These are phyloP conservation scores for Matsumurasca onukii DNA, from an alignment of 1,140 invertebrate genomes.

Conservation along the genomic window DNA sequence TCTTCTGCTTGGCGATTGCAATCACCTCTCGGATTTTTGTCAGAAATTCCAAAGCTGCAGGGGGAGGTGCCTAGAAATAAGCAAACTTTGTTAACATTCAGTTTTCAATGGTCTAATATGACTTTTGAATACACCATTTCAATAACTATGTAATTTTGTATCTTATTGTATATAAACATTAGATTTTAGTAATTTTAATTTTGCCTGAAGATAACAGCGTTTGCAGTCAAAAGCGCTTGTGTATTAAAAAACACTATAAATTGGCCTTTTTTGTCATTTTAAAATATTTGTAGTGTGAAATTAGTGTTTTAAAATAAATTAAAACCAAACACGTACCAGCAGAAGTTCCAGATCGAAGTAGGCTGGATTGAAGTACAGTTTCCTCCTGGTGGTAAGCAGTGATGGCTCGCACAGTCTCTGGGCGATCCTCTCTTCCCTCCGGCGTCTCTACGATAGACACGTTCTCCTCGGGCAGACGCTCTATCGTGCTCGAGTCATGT, in stretches of 20 bases:
- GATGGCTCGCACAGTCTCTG: constrained; percentile 62
- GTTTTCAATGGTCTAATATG: no score
- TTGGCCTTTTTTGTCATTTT: no score
- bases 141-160: no score
- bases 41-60: constrained; percentile 82
- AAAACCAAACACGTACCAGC: constrained; percentile 72
- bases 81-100: no score
- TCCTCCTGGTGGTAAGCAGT: constrained; percentile 65
- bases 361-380: constrained; percentile 84
- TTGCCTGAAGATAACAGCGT: no score
- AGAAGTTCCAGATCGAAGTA: constrained; percentile 84
- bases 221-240: no score
- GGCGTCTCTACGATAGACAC: constrained; percentile 80
- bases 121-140: no score
- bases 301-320: no score
- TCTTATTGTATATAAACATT: no score
- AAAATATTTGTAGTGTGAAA: no score
- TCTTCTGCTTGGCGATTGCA: constrained; percentile 81
- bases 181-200: no score
- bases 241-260: no score
- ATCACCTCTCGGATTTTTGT: constrained; percentile 87
- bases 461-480: constrained; percentile 76
- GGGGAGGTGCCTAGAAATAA: constrained; percentile 76
- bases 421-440: constrained; percentile 59
- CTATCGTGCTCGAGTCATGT: constrained; percentile 55